phyloP scores from a whole-genome alignment of 1,140 invertebrate species.

The Sminthurinus signatus region DNA sequence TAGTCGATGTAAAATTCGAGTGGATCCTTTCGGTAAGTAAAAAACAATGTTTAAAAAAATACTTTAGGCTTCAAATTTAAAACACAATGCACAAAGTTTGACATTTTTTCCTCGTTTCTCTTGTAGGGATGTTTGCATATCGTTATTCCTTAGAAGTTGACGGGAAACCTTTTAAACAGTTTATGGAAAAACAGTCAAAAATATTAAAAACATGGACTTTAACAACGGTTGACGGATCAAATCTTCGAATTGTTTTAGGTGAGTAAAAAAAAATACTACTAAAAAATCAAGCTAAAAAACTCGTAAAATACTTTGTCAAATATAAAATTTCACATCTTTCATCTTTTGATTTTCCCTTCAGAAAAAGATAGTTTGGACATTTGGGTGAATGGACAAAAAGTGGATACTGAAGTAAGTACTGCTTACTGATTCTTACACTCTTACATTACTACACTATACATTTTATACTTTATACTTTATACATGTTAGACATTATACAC shows the following conservation, averaged over 20 bases:
- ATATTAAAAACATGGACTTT: conserved; percentile 59
- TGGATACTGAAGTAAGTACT: no score
- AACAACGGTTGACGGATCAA: conserved; percentile 46
- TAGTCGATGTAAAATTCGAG: conserved; percentile 53
- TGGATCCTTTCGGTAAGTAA: conserved; percentile 63
- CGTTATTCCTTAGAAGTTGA: conserved; percentile 66
- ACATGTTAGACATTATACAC: no score
- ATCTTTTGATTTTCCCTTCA: no score
- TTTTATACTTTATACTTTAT: no score
- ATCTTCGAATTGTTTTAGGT: conserved; percentile 64
- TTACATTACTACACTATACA: no score
- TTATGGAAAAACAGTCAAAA: conserved; percentile 66
- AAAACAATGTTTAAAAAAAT: no score
- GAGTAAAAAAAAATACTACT: conserved; percentile 16
- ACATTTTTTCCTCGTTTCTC: background rate
- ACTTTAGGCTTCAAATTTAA: no score
- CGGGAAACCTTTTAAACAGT: conserved; percentile 69
- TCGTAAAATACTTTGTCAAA: no score
- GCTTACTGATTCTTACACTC: no score
- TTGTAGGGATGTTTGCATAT: conserved; percentile 64
- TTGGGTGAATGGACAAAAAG: conserved; percentile 67
- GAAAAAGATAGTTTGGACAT: conserved; percentile 71
- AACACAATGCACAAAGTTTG: no score
- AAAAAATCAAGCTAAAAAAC: background rate
- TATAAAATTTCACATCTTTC: background rate